phyloP scores from a whole-genome alignment of 2,888 invertebrate genomes.

The Ceriagrion tenellum region DNA sequence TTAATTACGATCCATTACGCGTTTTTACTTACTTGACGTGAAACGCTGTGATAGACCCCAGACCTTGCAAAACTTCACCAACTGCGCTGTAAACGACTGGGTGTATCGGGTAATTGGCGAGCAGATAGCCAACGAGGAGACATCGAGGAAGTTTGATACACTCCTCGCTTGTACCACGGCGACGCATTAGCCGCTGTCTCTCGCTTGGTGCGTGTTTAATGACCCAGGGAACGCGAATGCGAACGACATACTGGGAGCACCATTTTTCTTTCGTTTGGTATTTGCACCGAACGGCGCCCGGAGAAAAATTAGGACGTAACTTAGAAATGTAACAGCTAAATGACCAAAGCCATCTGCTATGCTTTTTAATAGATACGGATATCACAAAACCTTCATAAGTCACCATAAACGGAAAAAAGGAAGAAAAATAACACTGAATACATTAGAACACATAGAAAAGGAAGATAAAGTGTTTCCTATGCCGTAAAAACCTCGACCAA shows the following conservation, averaged over 20 bases:
- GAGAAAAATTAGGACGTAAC: neutral
- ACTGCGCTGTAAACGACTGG: neutral
- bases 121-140: neutral
- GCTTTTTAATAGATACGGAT: too few relatives aligned
- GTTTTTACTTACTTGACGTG: neutral
- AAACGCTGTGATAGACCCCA: neutral
- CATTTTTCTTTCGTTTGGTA: neutral
- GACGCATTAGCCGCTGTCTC: neutral
- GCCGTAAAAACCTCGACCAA: too few relatives aligned
- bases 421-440: too few relatives aligned
- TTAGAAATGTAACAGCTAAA: neutral
- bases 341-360: neutral
- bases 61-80: neutral
- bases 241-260: neutral
- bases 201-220: constrained; percentile 5
- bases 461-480: too few relatives aligned
- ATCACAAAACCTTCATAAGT: too few relatives aligned
- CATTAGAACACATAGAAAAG: too few relatives aligned
- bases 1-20: constrained; percentile 12
- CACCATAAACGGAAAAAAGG: too few relatives aligned
- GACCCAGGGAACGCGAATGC: neutral
- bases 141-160: neutral
- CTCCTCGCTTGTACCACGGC: neutral
- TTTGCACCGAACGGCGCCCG: neutral
- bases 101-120: neutral